Evolutionary conservation across 2,113 vertebrate species (phyloP).

Genomic region (Pantherophis guttatus): DNA sequence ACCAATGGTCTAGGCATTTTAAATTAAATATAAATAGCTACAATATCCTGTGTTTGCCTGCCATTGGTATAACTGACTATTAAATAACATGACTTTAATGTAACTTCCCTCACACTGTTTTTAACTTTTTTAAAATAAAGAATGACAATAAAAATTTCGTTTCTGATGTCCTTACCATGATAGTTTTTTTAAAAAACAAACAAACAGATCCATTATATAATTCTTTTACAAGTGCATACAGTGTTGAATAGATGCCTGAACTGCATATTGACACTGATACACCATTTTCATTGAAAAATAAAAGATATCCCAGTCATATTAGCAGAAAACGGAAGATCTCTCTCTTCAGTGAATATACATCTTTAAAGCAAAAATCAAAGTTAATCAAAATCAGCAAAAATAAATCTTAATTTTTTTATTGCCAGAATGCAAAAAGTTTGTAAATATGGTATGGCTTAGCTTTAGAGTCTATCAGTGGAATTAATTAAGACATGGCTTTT

Average conservation of each 20-base stretch:
- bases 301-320: not conserved
- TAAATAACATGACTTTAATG: not conserved
- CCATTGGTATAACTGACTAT: not conserved
- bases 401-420: not conserved
- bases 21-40: not conserved
- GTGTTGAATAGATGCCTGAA: not conserved
- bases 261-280: not conserved
- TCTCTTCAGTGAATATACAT: not conserved
- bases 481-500: not conserved
- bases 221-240: not conserved
- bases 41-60: not conserved
- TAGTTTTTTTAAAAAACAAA: not conserved
- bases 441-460: not conserved
- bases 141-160: not conserved
- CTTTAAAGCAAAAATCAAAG: not conserved
- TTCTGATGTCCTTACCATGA: not conserved
- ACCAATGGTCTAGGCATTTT: not conserved
- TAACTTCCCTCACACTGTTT: not conserved
- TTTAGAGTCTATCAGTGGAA: not conserved
- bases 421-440: not conserved
- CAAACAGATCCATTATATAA: not conserved
- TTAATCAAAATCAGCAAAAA: not conserved
- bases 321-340: not conserved
- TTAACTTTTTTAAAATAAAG: not conserved
- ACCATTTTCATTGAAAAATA: not conserved